A percentile compares a stretch with the other conserved stretches of the same genome.
These are phyloP conservation scores for Dromius quadrimaculatus DNA, from an alignment of 2,888 invertebrate genomes.

Conservation along the genomic window DNA sequence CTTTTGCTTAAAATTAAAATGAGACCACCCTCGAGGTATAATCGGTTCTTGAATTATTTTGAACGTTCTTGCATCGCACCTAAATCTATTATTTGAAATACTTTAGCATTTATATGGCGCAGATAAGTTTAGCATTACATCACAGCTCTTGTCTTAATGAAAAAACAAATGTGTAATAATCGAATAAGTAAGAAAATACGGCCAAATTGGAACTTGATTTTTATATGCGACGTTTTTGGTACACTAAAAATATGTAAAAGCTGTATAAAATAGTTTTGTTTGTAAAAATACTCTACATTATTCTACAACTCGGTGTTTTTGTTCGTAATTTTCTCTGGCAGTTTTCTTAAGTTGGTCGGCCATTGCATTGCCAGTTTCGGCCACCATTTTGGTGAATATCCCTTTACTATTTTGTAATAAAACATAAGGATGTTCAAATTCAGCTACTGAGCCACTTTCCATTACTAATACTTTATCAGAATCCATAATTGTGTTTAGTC, in stretches of 20 bases:
- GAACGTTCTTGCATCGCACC: no score
- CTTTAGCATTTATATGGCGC: conserved; percentile 44
- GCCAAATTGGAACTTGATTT: no score
- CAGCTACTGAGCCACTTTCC: conserved; percentile 82
- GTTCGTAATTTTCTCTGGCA: conserved; percentile 61
- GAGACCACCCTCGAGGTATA: no score
- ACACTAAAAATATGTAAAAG: no score
- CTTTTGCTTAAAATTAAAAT: no score
- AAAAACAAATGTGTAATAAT: conserved; percentile 14
- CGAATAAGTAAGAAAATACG: conserved; percentile 12
- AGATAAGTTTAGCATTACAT: conserved; percentile 39
- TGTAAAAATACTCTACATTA: conserved; percentile 46
- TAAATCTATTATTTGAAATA: no score
- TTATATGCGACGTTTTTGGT: no score
- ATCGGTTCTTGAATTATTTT: no score
- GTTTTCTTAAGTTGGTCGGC: conserved; percentile 63
- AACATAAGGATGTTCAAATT: conserved; percentile 81
- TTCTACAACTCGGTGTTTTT: conserved; percentile 56
- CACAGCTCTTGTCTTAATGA: conserved; percentile 41
- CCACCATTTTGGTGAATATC: conserved; percentile 74
- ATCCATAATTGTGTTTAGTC: conserved; percentile 94
- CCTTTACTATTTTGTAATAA: conserved; percentile 72
- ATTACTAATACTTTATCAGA: conserved; percentile 90
- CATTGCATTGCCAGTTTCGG: conserved; percentile 72
- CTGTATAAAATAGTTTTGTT: no score